Evolutionary conservation across 2,888 invertebrate genomes (phyloP).

Genomic region (Xanthia icteritia): DNA sequence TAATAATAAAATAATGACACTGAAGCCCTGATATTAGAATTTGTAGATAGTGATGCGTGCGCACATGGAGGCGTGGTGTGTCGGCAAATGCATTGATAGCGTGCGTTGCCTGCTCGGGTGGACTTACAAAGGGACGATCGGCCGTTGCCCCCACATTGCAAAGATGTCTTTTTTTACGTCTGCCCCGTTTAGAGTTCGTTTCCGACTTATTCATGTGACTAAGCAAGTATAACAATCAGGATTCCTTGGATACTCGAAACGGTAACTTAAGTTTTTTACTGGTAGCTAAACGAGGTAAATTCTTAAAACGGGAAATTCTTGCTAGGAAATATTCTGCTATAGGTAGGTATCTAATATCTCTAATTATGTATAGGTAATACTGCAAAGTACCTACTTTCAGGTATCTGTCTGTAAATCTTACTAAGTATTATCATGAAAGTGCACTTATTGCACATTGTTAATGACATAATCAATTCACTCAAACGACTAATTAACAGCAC

Average conservation of each 20-base stretch:
- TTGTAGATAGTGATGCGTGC: conserved; percentile 36
- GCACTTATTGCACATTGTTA: conserved; percentile 37
- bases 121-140: conserved; percentile 76
- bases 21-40: conserved; percentile 1
- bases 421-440: conserved; percentile 40
- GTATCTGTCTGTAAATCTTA: not conserved
- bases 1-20: conserved; percentile 1
- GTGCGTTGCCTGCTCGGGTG: conserved; percentile 55
- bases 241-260: conserved; percentile 12
- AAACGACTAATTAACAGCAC: conserved; percentile 46
- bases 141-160: conserved; percentile 81
- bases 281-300: conserved; percentile 13
- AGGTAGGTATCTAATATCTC: not conserved
- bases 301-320: conserved; percentile 13
- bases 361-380: conserved; percentile 1
- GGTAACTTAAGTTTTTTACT: conserved; percentile 5
- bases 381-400: not conserved
- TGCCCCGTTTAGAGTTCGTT: conserved; percentile 71
- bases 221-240: conserved; percentile 21
- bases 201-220: conserved; percentile 51
- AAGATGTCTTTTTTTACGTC: conserved; percentile 73
- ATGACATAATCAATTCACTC: conserved; percentile 56
- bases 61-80: conserved; percentile 35
- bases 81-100: conserved; percentile 63
- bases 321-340: conserved; percentile 5